Conservation (phyloP, 1,140 invertebrate species). For the Vollenhovia emeryi region DNA sequence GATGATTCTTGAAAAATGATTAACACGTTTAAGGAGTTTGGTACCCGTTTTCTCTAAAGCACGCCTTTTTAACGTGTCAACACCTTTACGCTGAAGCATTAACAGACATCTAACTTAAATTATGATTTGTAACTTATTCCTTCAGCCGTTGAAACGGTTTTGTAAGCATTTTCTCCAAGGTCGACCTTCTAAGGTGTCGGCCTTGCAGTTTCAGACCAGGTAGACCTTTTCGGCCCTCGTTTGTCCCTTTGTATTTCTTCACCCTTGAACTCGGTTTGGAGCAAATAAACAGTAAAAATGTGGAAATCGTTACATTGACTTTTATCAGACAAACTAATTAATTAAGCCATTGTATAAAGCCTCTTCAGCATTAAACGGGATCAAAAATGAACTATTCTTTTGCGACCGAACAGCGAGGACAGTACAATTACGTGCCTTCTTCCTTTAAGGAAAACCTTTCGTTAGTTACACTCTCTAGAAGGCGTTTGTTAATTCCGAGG, state of each 20-base stretch:
- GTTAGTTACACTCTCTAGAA: slow-evolving; percentile 50
- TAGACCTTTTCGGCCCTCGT: not conserved
- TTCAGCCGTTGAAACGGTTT: too few species aligned
- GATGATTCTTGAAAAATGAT: not conserved
- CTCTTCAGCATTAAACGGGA: not conserved
- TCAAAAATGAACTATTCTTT: not conserved
- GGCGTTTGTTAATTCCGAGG: slow-evolving; percentile 62
- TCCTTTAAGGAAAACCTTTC: slow-evolving; percentile 26
- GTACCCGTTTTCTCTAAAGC: not conserved
- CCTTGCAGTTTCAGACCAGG: not conserved
- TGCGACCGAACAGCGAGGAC: not conserved
- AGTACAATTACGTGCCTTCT: not conserved
- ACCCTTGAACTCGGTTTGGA: not conserved
- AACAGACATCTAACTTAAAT: too few species aligned
- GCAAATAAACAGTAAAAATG: not conserved
- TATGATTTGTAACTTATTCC: too few species aligned
- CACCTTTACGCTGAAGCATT: too few species aligned
- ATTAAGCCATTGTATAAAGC: not conserved
- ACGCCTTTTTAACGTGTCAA: too few species aligned
- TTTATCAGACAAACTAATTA: not conserved
- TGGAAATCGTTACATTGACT: not conserved
- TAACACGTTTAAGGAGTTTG: not conserved
- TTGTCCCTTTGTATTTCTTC: not conserved
- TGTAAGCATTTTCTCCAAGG: too few species aligned
- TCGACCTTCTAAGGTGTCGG: not conserved